Base-by-base conservation (phyloP, 1,140 invertebrate genomes). In the Thalassaphorura encarpata region DNA sequence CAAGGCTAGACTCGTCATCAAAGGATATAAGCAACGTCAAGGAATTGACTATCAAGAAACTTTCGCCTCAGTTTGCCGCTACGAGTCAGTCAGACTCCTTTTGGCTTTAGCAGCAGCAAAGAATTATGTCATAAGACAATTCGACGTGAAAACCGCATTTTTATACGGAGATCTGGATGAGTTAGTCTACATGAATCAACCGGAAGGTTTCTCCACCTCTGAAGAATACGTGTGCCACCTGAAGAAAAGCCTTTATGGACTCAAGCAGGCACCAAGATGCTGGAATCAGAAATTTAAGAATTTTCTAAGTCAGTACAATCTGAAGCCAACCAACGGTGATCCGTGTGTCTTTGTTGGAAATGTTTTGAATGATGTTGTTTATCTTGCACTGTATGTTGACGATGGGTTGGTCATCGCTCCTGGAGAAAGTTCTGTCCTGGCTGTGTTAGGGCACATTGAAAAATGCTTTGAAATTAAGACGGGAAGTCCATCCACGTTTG, bases 361-460 rank as follows among this genome's bases (percentile, higher is more conserved):
- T 21, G 28, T 63, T 11, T 58, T 66, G 13, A 60, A 46, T 31
- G 19, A 39, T 21, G 43, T 41, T 36, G 56, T 70, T 2, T 63
- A 71, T 31, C 40, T 75, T 2, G 67, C 66, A 13, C 60, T 75
- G 3, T 75, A 75, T 69, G 72, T 76, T 13, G 74, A 76, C 66
- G 74, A 76, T 67, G 71, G 70, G n/a, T 29, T 72, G 24, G 45
- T 71, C 24, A 50, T 57, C 0, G 61, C 57, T 3, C 61, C 39
- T 15, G 36, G 54, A 33, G 29, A 31, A 28, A 45, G 50, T 19
- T 60, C 58, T 39, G 58, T 69, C 41, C 47, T 58, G 13, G 11
- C 54, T 18, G 42, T 62, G 16, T 52, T 62, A 21, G 2, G 0
- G 16, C 19, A 31, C 1, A 62, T 73, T 8, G 39, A 41, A 33